These are phyloP conservation scores for Dynastes maya DNA, from an alignment of 2,888 invertebrate genomes.

Conservation along the genomic window DNA sequence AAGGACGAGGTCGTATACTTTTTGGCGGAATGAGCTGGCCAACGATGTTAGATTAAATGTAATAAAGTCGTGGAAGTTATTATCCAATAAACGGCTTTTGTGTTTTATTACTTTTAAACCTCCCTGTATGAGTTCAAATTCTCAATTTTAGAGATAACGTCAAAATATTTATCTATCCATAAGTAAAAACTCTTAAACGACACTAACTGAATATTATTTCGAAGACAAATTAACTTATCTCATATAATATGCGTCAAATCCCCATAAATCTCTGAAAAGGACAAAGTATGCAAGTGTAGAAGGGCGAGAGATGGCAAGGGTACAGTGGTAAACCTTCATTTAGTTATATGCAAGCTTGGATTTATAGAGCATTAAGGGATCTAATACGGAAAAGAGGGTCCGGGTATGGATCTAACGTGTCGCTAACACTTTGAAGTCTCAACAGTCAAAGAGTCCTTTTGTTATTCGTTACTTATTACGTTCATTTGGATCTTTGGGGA, in stretches of 20 bases:
- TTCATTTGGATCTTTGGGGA: slow-evolving; percentile 67
- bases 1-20: slow-evolving; percentile 28
- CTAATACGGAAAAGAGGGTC: slow-evolving; percentile 64
- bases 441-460: slow-evolving; percentile 69
- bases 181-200: no score
- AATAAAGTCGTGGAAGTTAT: slow-evolving; percentile 39
- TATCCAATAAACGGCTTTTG: background rate
- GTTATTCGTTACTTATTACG: slow-evolving; percentile 70
- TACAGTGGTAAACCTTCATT: slow-evolving; percentile 68
- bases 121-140: no score
- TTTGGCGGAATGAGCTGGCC: slow-evolving; percentile 47
- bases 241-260: slow-evolving; percentile 56
- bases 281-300: slow-evolving; percentile 64
- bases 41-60: slow-evolving; percentile 47
- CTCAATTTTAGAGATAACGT: no score
- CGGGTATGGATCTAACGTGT: slow-evolving; percentile 64
- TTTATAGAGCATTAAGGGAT: slow-evolving; percentile 70
- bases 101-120: no score
- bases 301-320: slow-evolving; percentile 53
- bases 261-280: slow-evolving; percentile 64
- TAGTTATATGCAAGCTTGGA: slow-evolving; percentile 68
- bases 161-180: no score
- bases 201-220: slow-evolving; percentile 26
- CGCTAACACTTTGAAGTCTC: slow-evolving; percentile 69
- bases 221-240: slow-evolving; percentile 50